These are phyloP conservation scores for Cettia cetti DNA, from an alignment of 2,113 vertebrate genomes.

Conservation along the genomic window DNA sequence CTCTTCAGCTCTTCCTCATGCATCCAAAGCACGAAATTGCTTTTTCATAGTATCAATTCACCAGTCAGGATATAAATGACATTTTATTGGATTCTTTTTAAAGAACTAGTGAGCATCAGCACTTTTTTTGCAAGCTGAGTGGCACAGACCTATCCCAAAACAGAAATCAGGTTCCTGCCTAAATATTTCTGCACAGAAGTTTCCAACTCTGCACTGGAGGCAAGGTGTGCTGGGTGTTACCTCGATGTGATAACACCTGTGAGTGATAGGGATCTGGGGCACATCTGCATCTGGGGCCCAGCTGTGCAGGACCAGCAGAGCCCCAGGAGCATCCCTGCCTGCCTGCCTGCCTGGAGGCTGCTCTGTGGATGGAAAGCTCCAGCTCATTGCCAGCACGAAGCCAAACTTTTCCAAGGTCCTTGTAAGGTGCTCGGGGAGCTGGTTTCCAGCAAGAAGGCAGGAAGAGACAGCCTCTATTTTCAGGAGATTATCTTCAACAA, in stretches of 20 bases:
- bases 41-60: neutral
- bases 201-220: neutral
- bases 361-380: neutral
- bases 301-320: neutral
- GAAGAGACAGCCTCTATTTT: neutral
- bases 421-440: neutral
- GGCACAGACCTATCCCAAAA: neutral
- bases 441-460: neutral
- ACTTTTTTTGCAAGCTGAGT: neutral
- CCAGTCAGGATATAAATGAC: neutral
- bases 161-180: neutral
- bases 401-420: neutral
- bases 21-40: neutral
- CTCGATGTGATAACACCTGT: neutral
- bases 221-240: neutral
- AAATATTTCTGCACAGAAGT: neutral
- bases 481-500: neutral
- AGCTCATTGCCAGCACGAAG: neutral
- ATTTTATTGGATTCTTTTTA: neutral
- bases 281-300: neutral
- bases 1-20: neutral
- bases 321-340: neutral
- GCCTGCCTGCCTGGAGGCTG: neutral
- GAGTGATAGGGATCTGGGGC: rapidly evolving
- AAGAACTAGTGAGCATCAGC: neutral